Conservation (phyloP, 2,888 invertebrate genomes). For the Mesorhabditis sp. region DNA sequence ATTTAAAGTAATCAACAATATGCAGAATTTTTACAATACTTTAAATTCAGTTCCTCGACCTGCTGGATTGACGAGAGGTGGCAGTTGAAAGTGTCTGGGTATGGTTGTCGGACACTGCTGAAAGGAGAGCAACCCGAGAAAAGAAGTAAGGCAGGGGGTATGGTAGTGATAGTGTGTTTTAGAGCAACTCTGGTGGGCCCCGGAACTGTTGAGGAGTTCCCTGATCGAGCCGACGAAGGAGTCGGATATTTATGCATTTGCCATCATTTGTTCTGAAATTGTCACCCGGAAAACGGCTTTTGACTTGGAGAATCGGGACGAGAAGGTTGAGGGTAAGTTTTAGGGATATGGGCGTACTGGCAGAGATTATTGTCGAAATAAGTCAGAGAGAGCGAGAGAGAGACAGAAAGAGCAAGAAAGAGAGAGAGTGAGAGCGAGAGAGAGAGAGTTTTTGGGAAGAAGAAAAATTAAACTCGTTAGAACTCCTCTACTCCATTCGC, state of each 20-base stretch:
- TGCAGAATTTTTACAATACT: not conserved
- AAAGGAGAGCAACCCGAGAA: constrained; percentile 5
- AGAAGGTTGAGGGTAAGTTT: constrained; percentile 28
- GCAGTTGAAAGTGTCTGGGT: constrained; percentile 20
- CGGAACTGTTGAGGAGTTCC: constrained; percentile 40
- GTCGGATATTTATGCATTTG: constrained; percentile 52
- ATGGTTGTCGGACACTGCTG: not conserved
- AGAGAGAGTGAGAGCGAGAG: no score
- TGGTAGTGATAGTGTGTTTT: not conserved
- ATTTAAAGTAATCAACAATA: not conserved
- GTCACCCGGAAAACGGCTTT: constrained; percentile 49
- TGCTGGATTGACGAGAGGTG: constrained; percentile 41
- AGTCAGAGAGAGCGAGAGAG: no score
- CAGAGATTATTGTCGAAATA: no score
- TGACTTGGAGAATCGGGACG: constrained; percentile 42
- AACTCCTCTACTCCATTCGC: constrained; percentile 46
- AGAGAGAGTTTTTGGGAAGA: not conserved
- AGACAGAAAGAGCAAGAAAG: no score
- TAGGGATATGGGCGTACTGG: no score
- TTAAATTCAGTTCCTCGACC: constrained; percentile 27
- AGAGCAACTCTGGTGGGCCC: constrained; percentile 49
- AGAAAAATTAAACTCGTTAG: constrained; percentile 18
- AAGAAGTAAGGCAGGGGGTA: not conserved
- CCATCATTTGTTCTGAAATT: constrained; percentile 50
- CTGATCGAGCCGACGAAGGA: constrained; percentile 30